A percentile compares a stretch with the other conserved stretches of the same genome.
phyloP scores from a whole-genome alignment of 1,140 invertebrate species.

The Achatina immaculata region DNA sequence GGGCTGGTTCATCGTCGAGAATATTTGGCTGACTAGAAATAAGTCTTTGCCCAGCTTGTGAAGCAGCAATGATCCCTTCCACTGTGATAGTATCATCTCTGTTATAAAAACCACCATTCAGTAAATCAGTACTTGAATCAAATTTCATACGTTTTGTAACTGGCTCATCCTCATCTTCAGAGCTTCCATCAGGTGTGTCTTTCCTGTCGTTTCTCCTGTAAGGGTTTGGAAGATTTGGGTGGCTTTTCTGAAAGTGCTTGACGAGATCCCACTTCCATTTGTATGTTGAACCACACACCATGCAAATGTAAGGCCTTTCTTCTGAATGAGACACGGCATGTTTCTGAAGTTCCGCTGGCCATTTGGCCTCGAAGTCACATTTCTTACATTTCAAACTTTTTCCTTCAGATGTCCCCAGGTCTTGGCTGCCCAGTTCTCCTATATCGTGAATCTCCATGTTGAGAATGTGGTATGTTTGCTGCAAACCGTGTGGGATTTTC shows the following conservation, averaged over 20 bases:
- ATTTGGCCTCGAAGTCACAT: constrained; percentile 69
- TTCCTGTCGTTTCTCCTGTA: constrained; percentile 66
- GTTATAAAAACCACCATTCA: background rate
- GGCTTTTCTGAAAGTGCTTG: constrained; percentile 71
- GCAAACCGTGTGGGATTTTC: constrained; percentile 66
- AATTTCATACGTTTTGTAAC: background rate
- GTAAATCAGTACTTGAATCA: constrained; percentile 11
- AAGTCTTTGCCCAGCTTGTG: constrained; percentile 41
- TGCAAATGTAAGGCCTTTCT: constrained; percentile 67
- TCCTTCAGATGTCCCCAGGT: constrained; percentile 48
- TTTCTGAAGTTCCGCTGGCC: constrained; percentile 70
- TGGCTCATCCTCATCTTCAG: constrained; percentile 28
- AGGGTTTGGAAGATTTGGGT: constrained; percentile 67
- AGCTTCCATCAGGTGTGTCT: constrained; percentile 24
- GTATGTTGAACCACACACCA: constrained; percentile 70
- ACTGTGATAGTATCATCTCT: constrained; percentile 46
- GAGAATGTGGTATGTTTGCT: constrained; percentile 66
- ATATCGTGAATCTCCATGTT: constrained; percentile 65
- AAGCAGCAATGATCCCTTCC: constrained; percentile 48
- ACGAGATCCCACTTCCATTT: constrained; percentile 71
- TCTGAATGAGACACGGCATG: constrained; percentile 69
- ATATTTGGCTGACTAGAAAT: constrained; percentile 43
- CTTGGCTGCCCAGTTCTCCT: constrained; percentile 55
- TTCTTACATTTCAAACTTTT: constrained; percentile 67
- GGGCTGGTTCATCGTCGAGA: constrained; percentile 41